Conservation (phyloP, 2,888 invertebrate species). For the Ophion ventricosus region DNA sequence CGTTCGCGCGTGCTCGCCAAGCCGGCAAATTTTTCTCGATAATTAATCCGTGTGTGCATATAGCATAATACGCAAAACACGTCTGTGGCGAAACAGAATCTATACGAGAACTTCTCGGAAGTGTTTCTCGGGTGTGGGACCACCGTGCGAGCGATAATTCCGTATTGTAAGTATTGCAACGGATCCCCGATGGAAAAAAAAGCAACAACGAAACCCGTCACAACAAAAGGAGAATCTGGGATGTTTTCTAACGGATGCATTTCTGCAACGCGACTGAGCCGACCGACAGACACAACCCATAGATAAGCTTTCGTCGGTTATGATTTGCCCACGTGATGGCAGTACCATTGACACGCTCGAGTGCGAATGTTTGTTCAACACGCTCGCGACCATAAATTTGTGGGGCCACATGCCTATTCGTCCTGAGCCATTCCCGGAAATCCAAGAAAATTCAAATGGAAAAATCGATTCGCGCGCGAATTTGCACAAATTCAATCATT, state of each 20-base stretch:
- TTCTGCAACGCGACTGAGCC: not conserved
- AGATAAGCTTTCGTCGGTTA: not conserved
- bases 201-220: not conserved
- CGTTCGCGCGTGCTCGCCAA: not conserved
- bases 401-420: too few species aligned
- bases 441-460: too few species aligned
- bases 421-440: too few species aligned
- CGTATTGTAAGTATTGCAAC: conserved; percentile 13
- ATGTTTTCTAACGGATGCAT: not conserved
- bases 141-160: conserved; percentile 40
- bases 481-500: too few species aligned
- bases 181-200: conserved; percentile 3
- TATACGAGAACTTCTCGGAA: conserved; percentile 43
- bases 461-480: too few species aligned
- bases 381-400: not conserved
- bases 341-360: not conserved
- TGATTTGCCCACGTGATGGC: not conserved
- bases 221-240: not conserved
- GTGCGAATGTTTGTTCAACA: not conserved
- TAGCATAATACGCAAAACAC: not conserved
- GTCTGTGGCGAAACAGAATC: not conserved
- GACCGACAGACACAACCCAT: not conserved
- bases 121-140: conserved; percentile 24
- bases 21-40: not conserved
- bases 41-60: not conserved